These are phyloP conservation scores for Zeuzera pyrina DNA, from an alignment of 2,888 invertebrate genomes.

Conservation along the genomic window DNA sequence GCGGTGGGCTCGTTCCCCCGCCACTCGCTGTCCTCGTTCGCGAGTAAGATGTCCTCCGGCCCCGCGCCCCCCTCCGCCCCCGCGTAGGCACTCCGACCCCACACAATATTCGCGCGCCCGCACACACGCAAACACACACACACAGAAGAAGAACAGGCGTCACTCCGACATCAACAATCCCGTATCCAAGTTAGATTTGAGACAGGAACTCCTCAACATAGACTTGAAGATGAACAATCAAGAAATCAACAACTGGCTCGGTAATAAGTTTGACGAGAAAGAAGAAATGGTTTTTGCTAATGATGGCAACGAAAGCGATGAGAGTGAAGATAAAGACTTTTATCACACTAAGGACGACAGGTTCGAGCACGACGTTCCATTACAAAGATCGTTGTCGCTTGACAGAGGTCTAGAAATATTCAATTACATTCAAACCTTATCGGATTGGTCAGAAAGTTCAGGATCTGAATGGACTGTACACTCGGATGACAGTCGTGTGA, in stretches of 20 bases:
- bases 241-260: constrained; percentile 52
- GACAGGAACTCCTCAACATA: constrained; percentile 44
- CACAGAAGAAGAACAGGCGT: constrained; percentile 21
- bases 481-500: constrained; percentile 31
- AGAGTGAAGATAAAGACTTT: background rate
- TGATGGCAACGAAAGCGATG: too few species aligned
- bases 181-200: constrained; percentile 37
- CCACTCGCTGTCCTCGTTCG: constrained; percentile 83
- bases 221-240: constrained; percentile 35
- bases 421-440: constrained; percentile 42
- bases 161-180: constrained; percentile 32
- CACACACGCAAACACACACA: constrained; percentile 15
- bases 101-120: constrained; percentile 8
- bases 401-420: constrained; percentile 53
- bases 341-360: too few species aligned
- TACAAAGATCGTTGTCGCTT: constrained; percentile 51
- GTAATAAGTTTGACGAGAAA: constrained; percentile 37
- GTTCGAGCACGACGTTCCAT: constrained; percentile 42
- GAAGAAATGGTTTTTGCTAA: constrained; percentile 22
- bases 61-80: constrained; percentile 37
- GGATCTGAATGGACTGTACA: constrained; percentile 42
- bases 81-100: constrained; percentile 55
- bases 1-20: constrained; percentile 83
- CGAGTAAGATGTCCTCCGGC: constrained; percentile 80
- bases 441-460: constrained; percentile 32